phyloP scores from a whole-genome alignment of 2,797 vertebrate genomes.

The Pipistrellus nathusii region DNA sequence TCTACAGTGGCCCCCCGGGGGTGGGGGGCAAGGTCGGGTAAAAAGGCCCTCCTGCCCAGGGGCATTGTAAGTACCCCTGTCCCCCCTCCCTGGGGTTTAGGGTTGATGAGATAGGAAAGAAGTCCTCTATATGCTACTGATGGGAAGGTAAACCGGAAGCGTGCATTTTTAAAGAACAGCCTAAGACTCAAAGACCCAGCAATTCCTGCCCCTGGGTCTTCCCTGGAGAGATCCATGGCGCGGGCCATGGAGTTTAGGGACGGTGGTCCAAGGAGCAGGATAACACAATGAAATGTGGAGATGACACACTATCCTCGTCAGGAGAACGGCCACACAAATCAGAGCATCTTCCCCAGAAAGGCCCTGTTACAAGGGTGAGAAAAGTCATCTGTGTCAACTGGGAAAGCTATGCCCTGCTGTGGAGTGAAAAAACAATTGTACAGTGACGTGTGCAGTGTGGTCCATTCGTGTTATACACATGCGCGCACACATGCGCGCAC shows the following conservation, averaged over 20 bases:
- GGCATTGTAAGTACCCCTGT: not conserved
- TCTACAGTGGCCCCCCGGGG: too few relatives aligned
- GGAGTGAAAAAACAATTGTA: too few relatives aligned
- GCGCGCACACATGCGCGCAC: too few relatives aligned
- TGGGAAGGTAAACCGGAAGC: not conserved
- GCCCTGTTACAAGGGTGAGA: not conserved
- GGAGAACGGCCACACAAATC: not conserved
- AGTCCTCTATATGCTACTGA: not conserved
- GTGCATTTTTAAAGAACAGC: not conserved
- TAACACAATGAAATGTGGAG: accelerated
- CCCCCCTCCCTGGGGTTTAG: not conserved
- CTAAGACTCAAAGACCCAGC: not conserved
- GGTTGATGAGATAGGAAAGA: not conserved
- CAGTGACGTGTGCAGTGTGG: too few relatives aligned
- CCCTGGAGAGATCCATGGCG: not conserved
- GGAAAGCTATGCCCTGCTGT: not conserved
- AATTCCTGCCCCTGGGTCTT: not conserved
- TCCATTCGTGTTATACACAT: too few relatives aligned
- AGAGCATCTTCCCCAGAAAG: not conserved
- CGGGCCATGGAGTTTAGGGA: not conserved
- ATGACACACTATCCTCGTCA: too few relatives aligned
- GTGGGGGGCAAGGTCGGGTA: not conserved
- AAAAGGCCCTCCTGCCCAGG: accelerated
- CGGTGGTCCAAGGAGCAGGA: not conserved
- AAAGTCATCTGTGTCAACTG: accelerated